Conservation (phyloP, 2,888 invertebrate genomes). For the Hymenopus coronatus region DNA sequence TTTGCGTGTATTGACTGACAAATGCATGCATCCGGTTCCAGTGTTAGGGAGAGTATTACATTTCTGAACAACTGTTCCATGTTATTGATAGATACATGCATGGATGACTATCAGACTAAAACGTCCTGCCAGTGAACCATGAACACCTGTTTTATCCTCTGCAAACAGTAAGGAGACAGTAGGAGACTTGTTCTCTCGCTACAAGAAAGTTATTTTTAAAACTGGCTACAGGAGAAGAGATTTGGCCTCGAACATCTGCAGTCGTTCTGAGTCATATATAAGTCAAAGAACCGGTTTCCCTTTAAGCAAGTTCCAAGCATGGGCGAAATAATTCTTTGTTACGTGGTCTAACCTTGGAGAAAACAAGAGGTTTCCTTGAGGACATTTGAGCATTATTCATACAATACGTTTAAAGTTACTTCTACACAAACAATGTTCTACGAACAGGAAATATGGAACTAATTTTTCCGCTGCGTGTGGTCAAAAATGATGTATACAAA, state of each 20-base stretch:
- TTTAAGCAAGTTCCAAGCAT: background rate
- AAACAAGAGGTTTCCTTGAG: background rate
- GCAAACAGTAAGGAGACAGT: background rate
- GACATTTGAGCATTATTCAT: no score
- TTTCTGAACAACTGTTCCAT: no score
- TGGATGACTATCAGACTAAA: background rate
- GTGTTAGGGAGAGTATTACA: no score
- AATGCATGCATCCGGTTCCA: no score
- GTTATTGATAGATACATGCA: no score
- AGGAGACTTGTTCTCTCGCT: no score
- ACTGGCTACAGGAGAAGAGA: background rate
- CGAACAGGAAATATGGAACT: background rate
- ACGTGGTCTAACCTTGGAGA: background rate
- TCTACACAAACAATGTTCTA: background rate
- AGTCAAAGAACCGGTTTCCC: background rate
- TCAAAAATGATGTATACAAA: background rate
- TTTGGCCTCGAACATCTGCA: background rate
- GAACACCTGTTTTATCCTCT: background rate
- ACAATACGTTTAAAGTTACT: background rate
- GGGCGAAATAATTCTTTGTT: background rate
- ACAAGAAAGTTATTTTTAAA: background rate
- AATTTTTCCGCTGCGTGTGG: background rate
- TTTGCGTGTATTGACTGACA: no score
- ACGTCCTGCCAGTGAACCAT: background rate
- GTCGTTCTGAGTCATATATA: background rate